These are phyloP conservation scores for Aethes cnicana DNA, from an alignment of 2,888 invertebrate species.

Conservation along the genomic window DNA sequence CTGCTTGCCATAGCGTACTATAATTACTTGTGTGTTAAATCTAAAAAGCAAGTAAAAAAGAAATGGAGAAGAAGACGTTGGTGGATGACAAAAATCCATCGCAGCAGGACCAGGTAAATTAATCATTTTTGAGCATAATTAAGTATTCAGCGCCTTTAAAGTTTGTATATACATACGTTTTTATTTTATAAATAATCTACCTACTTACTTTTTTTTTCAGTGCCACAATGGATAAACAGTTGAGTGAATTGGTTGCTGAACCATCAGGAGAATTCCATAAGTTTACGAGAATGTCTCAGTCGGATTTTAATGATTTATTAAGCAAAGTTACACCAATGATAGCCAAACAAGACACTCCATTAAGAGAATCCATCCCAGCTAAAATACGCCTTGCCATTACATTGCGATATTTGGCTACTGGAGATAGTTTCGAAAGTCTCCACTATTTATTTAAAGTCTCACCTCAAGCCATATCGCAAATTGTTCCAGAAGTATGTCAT, in stretches of 20 bases:
- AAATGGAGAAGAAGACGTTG: conserved; percentile 26
- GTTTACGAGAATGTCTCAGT: conserved; percentile 34
- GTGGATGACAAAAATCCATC: conserved; percentile 32
- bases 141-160: background rate
- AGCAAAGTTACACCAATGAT: conserved; percentile 25
- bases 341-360: conserved; percentile 23
- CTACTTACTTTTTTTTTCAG: conserved; percentile 19
- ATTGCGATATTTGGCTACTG: conserved; percentile 8
- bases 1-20: conserved; percentile 4
- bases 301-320: conserved; percentile 33
- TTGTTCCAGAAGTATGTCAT: conserved; percentile 31
- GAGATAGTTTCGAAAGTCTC: conserved; percentile 28
- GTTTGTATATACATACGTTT: background rate
- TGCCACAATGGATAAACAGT: conserved; percentile 31
- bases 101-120: conserved; percentile 29
- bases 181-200: background rate
- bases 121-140: conserved; percentile 3
- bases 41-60: conserved; percentile 10
- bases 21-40: conserved; percentile 1
- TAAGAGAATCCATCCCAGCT: conserved; percentile 2
- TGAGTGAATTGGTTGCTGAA: conserved; percentile 34
- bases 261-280: conserved; percentile 34
- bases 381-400: conserved; percentile 10
- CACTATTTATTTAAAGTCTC: conserved; percentile 34
- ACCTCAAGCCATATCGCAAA: conserved; percentile 28